A percentile compares a stretch with the other conserved stretches of the same genome.
These are phyloP conservation scores for Zootoca vivipara DNA, from an alignment of 2,113 vertebrate species.

Conservation along the genomic window DNA sequence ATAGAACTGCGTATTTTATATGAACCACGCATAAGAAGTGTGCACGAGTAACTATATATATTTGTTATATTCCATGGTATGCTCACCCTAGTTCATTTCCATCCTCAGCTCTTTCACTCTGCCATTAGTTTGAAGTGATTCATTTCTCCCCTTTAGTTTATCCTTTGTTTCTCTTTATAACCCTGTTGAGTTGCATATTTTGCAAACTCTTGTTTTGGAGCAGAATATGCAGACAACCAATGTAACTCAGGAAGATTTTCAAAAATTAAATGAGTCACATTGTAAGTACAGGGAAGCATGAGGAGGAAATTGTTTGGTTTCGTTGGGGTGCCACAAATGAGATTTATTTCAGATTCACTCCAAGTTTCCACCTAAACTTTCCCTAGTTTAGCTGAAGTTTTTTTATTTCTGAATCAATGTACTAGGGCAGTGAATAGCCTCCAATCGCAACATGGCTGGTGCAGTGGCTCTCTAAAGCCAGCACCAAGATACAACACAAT, in stretches of 20 bases:
- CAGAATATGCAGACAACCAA: slow-evolving; percentile 46
- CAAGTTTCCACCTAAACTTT: background rate
- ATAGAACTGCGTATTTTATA: background rate
- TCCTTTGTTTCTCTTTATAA: slow-evolving; percentile 26
- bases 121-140: slow-evolving; percentile 15
- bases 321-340: background rate
- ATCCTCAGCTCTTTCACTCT: background rate
- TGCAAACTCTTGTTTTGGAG: slow-evolving; percentile 36
- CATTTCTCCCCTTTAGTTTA: slow-evolving; percentile 17
- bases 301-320: background rate
- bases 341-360: background rate
- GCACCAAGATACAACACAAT: no score
- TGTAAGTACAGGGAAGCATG: background rate
- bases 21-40: background rate
- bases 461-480: no score
- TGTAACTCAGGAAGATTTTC: slow-evolving; percentile 45
- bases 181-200: slow-evolving; percentile 38
- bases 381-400: background rate
- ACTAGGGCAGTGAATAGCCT: background rate
- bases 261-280: background rate
- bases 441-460: background rate
- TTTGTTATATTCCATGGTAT: slow-evolving; percentile 2
- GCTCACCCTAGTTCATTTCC: background rate
- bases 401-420: background rate
- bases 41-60: background rate